Base-by-base conservation (phyloP, 2,113 vertebrate species). In the Xiphophorus hellerii region DNA sequence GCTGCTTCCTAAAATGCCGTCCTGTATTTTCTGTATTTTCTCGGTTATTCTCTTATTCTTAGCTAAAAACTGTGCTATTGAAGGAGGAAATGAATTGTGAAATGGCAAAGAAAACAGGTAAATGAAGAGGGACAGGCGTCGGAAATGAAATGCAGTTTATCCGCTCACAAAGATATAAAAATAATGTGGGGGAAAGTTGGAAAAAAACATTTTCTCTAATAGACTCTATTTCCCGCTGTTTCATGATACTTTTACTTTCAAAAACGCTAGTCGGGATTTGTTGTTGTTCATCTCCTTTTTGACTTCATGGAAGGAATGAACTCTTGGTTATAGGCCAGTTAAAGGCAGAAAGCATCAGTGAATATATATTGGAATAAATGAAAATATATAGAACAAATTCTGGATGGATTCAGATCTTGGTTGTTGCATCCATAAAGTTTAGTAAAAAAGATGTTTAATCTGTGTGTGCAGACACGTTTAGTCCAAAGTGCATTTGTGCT, bases 51-150 rank as follows among this genome's bases (percentile, higher is more conserved):
- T 74, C 73, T 77, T 76, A 77, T 82, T 73, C 73, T 90, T 37
- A 76, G 77, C 72, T 82, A 77, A 83, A 83, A 75, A 80, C 86
- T 81, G 35, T 15, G 33, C 58, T 81, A 25, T 83, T 66, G 35
- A 58, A 60, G 11, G 37, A 62, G 33, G 42, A 83, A 74, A 33
- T 11, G 66, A 78, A 73, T 60, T 44, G 69, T 30, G 54, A 51
- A 62, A 72, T 64, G 70, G 73, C 64, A 82, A 84, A 83, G 73
- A 28, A 84, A 84, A 71, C 25, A 44, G 5, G 51, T 73, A 75
- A 86, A 83, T 69, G 28, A 68, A 71, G 30, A 77, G 69, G 54
- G 39, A 30, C 60, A 78, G 13, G 60, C 3, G 60, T 3, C 35
- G 15, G 39, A 25, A 64, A 28, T 35, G 7, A 67, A 22, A 78